Evolutionary conservation across 92 coral and sea anemone genomes (phyloP).

Genomic region (Chrysogorgia sp.): DNA sequence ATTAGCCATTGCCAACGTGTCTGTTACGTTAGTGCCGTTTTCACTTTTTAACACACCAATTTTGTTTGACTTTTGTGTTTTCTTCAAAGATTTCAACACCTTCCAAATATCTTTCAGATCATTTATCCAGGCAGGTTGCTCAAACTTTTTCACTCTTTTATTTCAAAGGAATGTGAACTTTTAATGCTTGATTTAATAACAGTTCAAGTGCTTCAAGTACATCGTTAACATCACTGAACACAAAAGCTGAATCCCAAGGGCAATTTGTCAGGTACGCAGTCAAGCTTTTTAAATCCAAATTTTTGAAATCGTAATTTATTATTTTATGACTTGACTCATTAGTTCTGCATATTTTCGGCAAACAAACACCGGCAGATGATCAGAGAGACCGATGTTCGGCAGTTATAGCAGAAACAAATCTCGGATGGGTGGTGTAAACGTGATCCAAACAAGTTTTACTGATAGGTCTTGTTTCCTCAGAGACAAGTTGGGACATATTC

Average conservation of each 20-base stretch:
- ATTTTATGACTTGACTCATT: constrained; percentile 30
- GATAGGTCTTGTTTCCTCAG: constrained; percentile 52
- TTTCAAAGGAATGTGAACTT: constrained; percentile 28
- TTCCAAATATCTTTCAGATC: constrained; percentile 49
- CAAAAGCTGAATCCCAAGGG: constrained; percentile 50
- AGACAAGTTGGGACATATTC: constrained; percentile 52
- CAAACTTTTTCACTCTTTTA: constrained; percentile 43
- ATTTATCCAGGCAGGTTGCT: constrained; percentile 47
- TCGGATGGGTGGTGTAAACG: constrained; percentile 51
- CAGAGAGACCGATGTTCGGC: constrained; percentile 47
- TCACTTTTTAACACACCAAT: constrained; percentile 44
- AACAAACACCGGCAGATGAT: constrained; percentile 58
- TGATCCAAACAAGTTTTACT: constrained; percentile 67
- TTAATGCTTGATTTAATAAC: constrained; percentile 39
- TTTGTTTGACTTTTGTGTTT: constrained; percentile 46
- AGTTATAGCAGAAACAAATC: constrained; percentile 38
- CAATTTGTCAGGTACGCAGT: not conserved
- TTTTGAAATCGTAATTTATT: constrained; percentile 44
- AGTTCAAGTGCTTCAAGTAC: constrained; percentile 45
- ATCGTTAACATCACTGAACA: constrained; percentile 41
- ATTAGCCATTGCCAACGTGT: constrained; percentile 51
- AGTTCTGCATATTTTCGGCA: constrained; percentile 48
- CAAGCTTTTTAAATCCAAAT: constrained; percentile 23
- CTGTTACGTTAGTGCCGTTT: constrained; percentile 38
- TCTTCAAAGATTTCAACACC: constrained; percentile 50